Conservation (phyloP, 2,797 vertebrate genomes). For the Nothura maculosa region DNA sequence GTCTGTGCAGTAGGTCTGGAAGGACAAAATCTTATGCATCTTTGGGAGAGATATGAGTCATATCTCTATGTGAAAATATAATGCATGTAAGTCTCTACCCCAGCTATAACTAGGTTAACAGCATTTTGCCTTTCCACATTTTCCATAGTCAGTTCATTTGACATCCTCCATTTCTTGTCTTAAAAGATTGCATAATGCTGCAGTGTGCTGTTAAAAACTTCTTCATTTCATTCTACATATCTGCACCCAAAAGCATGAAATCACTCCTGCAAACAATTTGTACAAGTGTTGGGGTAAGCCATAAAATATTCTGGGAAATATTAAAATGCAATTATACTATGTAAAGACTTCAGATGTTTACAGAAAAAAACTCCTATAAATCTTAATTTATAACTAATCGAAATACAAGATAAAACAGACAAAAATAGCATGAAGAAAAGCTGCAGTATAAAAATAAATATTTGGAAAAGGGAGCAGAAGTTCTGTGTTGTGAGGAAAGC, state of each 20-base stretch:
- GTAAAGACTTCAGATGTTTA: not conserved
- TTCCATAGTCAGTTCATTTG: not conserved
- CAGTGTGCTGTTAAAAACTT: not conserved
- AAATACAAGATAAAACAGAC: not conserved
- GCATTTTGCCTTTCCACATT: conserved; percentile 5
- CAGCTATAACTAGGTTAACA: not conserved
- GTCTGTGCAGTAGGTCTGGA: not conserved
- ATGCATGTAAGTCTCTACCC: not conserved
- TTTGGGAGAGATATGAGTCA: conserved; percentile 8
- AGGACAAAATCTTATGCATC: not conserved
- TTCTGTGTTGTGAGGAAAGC: not conserved
- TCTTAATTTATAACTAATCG: not conserved
- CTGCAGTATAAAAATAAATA: not conserved
- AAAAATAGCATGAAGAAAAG: not conserved
- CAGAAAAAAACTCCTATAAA: not conserved
- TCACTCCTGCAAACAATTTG: not conserved
- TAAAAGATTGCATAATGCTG: not conserved
- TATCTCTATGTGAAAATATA: not conserved
- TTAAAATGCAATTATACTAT: not conserved
- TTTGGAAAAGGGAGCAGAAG: not conserved
- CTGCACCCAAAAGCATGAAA: not conserved
- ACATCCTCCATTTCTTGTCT: not conserved
- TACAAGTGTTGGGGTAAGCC: not conserved
- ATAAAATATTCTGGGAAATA: not conserved
- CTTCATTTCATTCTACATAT: not conserved